Evolutionary conservation across 2,797 vertebrate genomes (phyloP).

Genomic region (Neomorphus geoffroyi): DNA sequence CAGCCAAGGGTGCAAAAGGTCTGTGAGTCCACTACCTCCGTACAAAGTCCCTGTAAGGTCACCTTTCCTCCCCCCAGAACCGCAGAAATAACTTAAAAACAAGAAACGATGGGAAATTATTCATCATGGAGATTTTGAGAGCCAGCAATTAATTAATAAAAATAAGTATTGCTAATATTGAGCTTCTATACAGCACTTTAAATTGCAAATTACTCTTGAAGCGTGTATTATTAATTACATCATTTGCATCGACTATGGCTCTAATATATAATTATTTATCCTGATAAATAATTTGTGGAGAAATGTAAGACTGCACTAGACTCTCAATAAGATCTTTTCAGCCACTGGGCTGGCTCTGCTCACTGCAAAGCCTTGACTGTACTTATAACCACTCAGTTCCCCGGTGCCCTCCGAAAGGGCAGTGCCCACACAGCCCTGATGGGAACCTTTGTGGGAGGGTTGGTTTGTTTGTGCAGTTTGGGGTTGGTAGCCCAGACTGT

Average conservation of each 20-base stretch:
- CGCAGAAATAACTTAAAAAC: neutral
- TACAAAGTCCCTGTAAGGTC: neutral
- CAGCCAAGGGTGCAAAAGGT: accelerated
- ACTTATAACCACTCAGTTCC: neutral
- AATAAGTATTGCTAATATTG: constrained; percentile 29
- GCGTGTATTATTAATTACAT: constrained; percentile 40
- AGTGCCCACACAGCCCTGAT: accelerated
- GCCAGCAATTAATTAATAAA: constrained; percentile 58
- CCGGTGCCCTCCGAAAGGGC: accelerated
- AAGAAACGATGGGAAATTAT: neutral
- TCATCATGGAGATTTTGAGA: constrained; percentile 17
- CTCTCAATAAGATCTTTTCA: neutral
- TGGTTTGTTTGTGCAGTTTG: neutral
- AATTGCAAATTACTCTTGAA: constrained; percentile 50
- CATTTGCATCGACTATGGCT: constrained; percentile 4
- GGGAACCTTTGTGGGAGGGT: neutral
- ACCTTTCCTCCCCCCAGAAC: neutral
- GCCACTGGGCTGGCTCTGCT: neutral
- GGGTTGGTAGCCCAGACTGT: neutral
- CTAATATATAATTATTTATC: constrained; percentile 24
- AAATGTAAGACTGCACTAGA: neutral
- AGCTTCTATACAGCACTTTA: constrained; percentile 32
- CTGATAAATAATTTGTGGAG: neutral
- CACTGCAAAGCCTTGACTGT: neutral
- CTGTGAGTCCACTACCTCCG: neutral